Percentiles rank a stretch among this genome's conserved stretches.
Evolutionary conservation across 2,113 vertebrate species (phyloP).

Genomic region (Noctilio leporinus): DNA sequence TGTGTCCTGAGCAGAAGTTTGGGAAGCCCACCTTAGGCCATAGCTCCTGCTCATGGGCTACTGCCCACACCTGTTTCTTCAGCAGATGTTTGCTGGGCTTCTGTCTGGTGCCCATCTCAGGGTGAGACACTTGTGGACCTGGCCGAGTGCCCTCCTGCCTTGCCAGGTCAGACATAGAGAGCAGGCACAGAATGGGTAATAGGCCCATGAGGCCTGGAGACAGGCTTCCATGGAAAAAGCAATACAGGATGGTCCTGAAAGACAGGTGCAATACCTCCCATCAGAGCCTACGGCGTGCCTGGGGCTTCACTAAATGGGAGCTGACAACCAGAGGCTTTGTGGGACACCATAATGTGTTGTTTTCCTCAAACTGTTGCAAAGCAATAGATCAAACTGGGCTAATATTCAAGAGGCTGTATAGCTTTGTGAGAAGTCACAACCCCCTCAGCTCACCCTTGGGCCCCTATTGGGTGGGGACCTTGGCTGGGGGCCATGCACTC

Average conservation of each 20-base stretch:
- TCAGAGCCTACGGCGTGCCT: too few species aligned
- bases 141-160: neutral
- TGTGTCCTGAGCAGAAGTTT: neutral
- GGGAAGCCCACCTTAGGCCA: neutral
- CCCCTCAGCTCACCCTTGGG: neutral
- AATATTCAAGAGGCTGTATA: neutral
- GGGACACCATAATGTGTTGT: neutral
- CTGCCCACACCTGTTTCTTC: neutral
- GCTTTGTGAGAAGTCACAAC: neutral
- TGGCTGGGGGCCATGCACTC: rapidly evolving
- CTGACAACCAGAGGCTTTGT: neutral
- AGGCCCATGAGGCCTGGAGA: neutral
- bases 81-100: neutral
- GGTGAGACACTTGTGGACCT: neutral
- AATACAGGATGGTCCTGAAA: neutral
- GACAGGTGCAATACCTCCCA: neutral
- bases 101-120: neutral
- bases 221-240: neutral
- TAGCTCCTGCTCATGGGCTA: neutral
- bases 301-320: neutral
- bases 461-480: neutral
- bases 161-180: neutral
- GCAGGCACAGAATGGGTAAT: too few species aligned
- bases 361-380: neutral
- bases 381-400: neutral